Conservation (phyloP, 2,888 invertebrate species). For the Corythucha ciliata region DNA sequence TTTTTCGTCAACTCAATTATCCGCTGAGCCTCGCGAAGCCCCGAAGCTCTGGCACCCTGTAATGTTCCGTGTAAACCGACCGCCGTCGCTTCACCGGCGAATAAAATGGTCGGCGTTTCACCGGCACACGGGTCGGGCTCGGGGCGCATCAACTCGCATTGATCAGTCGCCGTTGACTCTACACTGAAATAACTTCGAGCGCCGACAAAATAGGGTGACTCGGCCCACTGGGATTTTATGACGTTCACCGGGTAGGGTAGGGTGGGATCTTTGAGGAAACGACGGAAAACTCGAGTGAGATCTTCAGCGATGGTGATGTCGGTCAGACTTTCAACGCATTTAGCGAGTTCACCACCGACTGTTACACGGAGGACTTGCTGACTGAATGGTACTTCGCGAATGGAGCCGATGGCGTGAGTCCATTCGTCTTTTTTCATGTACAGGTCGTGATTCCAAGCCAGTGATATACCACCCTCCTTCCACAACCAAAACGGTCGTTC, state of each 20-base stretch:
- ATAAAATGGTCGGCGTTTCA: slow-evolving; percentile 45
- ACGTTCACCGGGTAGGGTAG: slow-evolving; percentile 36
- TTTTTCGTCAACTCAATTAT: slow-evolving; percentile 46
- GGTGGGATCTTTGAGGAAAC: slow-evolving; percentile 28
- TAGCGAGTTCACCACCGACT: slow-evolving; percentile 40
- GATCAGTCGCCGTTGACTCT: slow-evolving; percentile 49
- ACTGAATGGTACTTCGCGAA: slow-evolving; percentile 58
- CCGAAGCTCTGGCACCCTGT: slow-evolving; percentile 70
- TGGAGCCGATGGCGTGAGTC: slow-evolving; percentile 59
- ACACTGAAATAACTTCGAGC: slow-evolving; percentile 38
- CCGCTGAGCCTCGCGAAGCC: slow-evolving; percentile 69
- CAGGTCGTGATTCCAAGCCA: slow-evolving; percentile 59
- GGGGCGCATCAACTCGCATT: slow-evolving; percentile 59
- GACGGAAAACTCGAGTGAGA: slow-evolving; percentile 24
- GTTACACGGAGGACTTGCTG: slow-evolving; percentile 63
- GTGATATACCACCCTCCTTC: slow-evolving; percentile 56
- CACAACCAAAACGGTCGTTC: slow-evolving; percentile 63
- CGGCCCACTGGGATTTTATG: slow-evolving; percentile 38
- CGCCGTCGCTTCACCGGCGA: slow-evolving; percentile 78
- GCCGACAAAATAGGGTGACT: slow-evolving; percentile 38
- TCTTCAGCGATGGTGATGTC: slow-evolving; percentile 30
- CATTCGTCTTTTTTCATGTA: slow-evolving; percentile 49
- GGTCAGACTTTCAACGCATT: slow-evolving; percentile 23
- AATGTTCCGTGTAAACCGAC: slow-evolving; percentile 66
- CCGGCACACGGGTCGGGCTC: slow-evolving; percentile 39